phyloP scores from a whole-genome alignment of 2,113 vertebrate genomes.

The Grus americana region DNA sequence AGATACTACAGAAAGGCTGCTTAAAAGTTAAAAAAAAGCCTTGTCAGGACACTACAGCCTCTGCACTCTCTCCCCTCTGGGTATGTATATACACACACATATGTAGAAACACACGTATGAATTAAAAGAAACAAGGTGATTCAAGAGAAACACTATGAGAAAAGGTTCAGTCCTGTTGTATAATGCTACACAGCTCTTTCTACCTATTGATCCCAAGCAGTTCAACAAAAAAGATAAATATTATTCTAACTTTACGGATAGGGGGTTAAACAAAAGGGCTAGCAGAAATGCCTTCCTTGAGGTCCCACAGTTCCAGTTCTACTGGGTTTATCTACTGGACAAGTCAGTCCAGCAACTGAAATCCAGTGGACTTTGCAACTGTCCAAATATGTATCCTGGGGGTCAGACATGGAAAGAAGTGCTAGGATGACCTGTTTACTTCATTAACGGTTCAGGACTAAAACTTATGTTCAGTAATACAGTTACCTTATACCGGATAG shows the following conservation, averaged over 20 bases:
- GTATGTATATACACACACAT: background rate
- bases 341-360: background rate
- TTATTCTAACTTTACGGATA: background rate
- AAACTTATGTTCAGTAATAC: background rate
- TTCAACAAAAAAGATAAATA: background rate
- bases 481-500: background rate
- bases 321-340: background rate
- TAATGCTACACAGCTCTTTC: background rate
- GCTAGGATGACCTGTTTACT: background rate
- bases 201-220: background rate
- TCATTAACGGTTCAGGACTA: background rate
- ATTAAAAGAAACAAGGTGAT: background rate
- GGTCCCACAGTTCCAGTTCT: background rate
- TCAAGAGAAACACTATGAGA: background rate
- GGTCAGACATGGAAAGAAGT: background rate
- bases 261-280: background rate
- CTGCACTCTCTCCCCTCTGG: background rate
- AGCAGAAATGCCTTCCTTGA: background rate
- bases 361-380: background rate
- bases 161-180: background rate
- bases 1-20: background rate
- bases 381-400: background rate
- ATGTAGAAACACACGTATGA: background rate
- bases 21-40: background rate
- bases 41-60: background rate